Base-by-base conservation (phyloP, 2,113 vertebrate genomes). In the Reinhardtius hippoglossoides region DNA sequence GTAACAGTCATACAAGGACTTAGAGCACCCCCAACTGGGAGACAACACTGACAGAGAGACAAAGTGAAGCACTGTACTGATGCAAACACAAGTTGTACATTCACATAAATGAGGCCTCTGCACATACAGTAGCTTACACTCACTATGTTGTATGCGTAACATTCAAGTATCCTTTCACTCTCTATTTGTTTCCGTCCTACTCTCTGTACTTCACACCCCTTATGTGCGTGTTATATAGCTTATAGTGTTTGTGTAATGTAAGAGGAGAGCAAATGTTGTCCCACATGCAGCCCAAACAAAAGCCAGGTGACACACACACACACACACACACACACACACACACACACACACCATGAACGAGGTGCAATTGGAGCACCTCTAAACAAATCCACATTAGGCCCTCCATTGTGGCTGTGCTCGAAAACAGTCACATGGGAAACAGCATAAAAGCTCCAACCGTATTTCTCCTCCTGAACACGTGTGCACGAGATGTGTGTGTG, bases 301-400 rank as follows among this genome's bases (percentile, higher is more conserved):
- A 79, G 80, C 87, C 92, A 92, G 91, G 91, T 92, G 87, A 89
- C 23, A 23, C 23, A 23, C 23, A 23, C 23, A 23, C 23, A 23
- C 23, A 23, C 23, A 23, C 23, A n/a, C n/a, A n/a, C n/a, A n/a
- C n/a, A n/a, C n/a, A n/a, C n/a, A n/a, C n/a, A n/a, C n/a, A n/a
- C n/a, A n/a, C n/a, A 23, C 23, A 23, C 23, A 23, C 23, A 23
- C 23, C 56, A 84, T 88, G 84, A 93, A 92, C 93, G 93, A 93
- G 93, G 91, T 84, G 89, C 92, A 95, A 95, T 95, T 94, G 94
- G 91, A 92, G 93, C 90, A 90, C 93, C 94, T 95, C 93, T 92
- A 94, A 94, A 94, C 92, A 93, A 94, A 93, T 92, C 23, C 23
- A 93, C 92, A 94, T 95, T 94, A 95, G 94, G 90, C 85, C 89